Base-by-base conservation (phyloP, 2,888 invertebrate species). In the Rhorus exstirpatorius region DNA sequence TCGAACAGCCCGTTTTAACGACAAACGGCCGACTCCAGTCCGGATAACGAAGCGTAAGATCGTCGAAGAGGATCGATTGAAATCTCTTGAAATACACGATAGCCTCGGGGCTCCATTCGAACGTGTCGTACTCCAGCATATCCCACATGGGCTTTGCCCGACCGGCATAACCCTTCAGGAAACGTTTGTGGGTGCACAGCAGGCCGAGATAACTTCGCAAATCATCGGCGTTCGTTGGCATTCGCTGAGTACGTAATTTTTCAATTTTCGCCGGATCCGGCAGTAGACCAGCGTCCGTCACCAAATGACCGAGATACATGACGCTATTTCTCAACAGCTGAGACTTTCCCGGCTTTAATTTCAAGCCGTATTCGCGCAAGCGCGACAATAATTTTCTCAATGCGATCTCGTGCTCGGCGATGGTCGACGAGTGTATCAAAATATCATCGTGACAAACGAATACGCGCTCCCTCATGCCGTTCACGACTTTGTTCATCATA, bases 401-500 rank as follows among this genome's bases (percentile, higher is more conserved):
- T 17, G 14, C 26, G 1, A 75, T 19, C 19, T 82, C 79, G 26
- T 79, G 82, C 7, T 79, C 75, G 10, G 58, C 65, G n/a, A 82
- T 19, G 1, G 78, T 71, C 1, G 55, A n/a, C 0, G 75, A 8
- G 51, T 82, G 71, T 8, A 82, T 44, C 14, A 82, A 21, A 3
- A 82, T 75, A 38, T 82, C 82, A 49, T 82, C 82, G 58, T 75
- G 51, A 38, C 51, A 79, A n/a, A 79, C 71, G 24, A 58, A 70
- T 0, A 74, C 78, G 0, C 24, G 1, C 1, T 35, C 31, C 0
- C 51, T 17, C 53, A 83, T 72, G 2, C 61, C 79, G 7, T 61
- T 51, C 0, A 76, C n/a, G 3, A 79, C 67, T 4, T 67, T 19
- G 21, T 71, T 38, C 83, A 83, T 71, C 19, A 83, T 12, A 7